Percentiles rank a stretch among this genome's conserved stretches.
Evolutionary conservation across 2,888 invertebrate species (phyloP).

Genomic region (Nomada lathburiana): DNA sequence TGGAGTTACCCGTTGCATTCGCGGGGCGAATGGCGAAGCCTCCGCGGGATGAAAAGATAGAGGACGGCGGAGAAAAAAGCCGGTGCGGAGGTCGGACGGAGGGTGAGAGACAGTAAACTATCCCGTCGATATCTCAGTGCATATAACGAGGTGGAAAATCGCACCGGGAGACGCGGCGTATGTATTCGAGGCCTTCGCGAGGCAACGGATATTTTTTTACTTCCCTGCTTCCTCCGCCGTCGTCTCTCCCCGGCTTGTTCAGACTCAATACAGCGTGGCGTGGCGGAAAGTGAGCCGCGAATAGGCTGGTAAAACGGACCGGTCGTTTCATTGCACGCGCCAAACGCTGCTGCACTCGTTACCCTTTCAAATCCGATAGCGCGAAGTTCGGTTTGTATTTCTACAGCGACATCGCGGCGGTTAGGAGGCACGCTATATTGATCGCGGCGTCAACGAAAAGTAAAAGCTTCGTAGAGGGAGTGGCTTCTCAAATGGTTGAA

Average conservation of each 20-base stretch:
- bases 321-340: neutral
- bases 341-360: neutral
- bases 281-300: neutral
- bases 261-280: neutral
- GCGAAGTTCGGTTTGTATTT: neutral
- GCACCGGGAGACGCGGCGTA: conserved; percentile 1
- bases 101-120: conserved; percentile 12
- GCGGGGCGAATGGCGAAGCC: conserved; percentile 41
- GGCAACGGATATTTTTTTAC: conserved; percentile 1
- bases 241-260: neutral
- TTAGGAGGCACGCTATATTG: neutral
- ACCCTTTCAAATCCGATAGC: conserved; percentile 5
- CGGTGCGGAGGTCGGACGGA: neutral
- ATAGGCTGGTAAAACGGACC: neutral
- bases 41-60: conserved; percentile 33
- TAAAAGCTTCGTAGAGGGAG: neutral
- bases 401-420: neutral
- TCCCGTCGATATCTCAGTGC: conserved; percentile 47
- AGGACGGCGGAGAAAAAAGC: conserved; percentile 1
- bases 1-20: conserved; percentile 63
- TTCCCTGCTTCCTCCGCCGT: neutral
- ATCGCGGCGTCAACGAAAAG: neutral
- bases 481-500: no score
- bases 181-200: conserved; percentile 14
- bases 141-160: conserved; percentile 38